Base-by-base conservation (phyloP, 1,140 invertebrate species). In the Asbolus verrucosus region DNA sequence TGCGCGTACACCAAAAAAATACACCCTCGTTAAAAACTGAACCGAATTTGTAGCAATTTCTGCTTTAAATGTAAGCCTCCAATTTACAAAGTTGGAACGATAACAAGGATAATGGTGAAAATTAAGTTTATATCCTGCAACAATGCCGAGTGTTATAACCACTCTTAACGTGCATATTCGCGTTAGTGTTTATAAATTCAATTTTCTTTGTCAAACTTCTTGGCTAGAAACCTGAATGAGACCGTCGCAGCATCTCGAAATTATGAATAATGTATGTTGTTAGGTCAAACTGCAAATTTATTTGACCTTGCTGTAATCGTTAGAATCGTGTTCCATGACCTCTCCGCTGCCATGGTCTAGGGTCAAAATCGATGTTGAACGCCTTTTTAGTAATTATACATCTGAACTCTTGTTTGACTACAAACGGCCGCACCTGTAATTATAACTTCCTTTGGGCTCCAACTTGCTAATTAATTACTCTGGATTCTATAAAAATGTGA, bases 241-340 rank as follows among this genome's bases (percentile, higher is more conserved):
- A n/a, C 18, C n/a, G 46, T 18, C n/a, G 19, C 11, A 11, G 2
- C 11, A 36, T 11, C 6, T 27, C 1, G 6, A 27, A 27, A 54
- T 54, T 54, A 54, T 54, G 46, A 54, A 54, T 54, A 54, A 54
- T 27, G n/a, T n/a, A n/a, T n/a, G n/a, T n/a, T n/a, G n/a, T n/a
- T n/a, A n/a, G n/a, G n/a, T n/a, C 21, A 54, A 54, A 19, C 5
- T 54, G 21, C 9, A n/a, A 50, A 21, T 50, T 50, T 50, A 3
- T n/a, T n/a, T 21, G 18, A 11, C 46, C 46, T 54, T 54, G 33
- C 5, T 36, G 11, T 36, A 36, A 36, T 36, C 33, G 5, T 36
- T n/a, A 2, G 19, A 54, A 21, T 8, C 46, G 9, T 27, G 19
- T 9, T 54, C n/a, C 19, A 54, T 54, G 21, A 54, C 46, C 46